Evolutionary conservation across 2,888 invertebrate genomes (phyloP).

Genomic region (Heterodera filipjevi): DNA sequence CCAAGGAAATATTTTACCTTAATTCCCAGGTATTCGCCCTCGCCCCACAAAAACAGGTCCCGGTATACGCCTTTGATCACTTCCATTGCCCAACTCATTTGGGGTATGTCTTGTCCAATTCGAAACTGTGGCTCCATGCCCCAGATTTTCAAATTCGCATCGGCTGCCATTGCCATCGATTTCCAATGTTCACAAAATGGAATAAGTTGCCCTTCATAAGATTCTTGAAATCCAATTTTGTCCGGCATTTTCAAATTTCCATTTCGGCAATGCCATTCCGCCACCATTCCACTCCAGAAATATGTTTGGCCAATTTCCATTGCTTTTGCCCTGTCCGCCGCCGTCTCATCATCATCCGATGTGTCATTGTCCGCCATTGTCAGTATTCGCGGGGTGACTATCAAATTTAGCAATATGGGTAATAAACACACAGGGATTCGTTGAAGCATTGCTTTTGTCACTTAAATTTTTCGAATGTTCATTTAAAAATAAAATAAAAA

Average conservation of each 20-base stretch:
- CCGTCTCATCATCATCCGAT: too few relatives aligned
- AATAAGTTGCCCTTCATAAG: too few relatives aligned
- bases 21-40: background rate
- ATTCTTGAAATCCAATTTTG: too few relatives aligned
- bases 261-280: background rate
- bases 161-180: background rate
- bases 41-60: background rate
- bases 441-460: too few relatives aligned
- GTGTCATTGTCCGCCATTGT: too few relatives aligned
- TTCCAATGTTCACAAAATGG: background rate
- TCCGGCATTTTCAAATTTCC: too few relatives aligned
- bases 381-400: too few relatives aligned
- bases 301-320: background rate
- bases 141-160: background rate
- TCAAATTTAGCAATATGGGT: too few relatives aligned
- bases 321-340: background rate
- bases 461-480: too few relatives aligned
- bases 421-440: too few relatives aligned
- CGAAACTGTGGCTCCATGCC: background rate
- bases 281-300: background rate
- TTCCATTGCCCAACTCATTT: background rate
- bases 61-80: background rate
- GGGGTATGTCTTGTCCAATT: background rate
- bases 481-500: too few relatives aligned
- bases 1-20: too few relatives aligned